Evolutionary conservation across 2,888 invertebrate genomes (phyloP).

Genomic region (Microplitis manilae): DNA sequence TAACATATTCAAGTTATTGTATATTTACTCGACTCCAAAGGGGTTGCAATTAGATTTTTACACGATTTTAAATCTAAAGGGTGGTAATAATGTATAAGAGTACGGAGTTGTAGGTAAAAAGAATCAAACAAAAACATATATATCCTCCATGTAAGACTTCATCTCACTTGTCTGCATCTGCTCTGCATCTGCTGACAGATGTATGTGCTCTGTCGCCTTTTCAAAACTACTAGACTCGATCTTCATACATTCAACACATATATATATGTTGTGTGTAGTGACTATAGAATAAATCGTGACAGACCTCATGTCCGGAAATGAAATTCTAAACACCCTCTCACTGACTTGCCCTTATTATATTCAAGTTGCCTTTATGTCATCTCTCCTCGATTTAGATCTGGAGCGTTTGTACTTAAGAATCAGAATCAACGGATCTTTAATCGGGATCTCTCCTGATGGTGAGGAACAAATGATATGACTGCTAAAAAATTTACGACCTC

Average conservation of each 20-base stretch:
- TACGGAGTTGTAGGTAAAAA: not conserved
- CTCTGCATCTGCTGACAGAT: conserved; percentile 68
- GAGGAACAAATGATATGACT: not conserved
- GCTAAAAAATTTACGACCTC: not conserved
- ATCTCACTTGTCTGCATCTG: conserved; percentile 58
- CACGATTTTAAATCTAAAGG: not conserved
- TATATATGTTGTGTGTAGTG: not conserved
- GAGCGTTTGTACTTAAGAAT: not conserved
- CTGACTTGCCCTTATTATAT: conserved; percentile 39
- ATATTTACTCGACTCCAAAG: not conserved
- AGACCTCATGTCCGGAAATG: conserved; percentile 64
- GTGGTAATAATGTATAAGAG: not conserved
- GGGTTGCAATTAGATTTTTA: not conserved
- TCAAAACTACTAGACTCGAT: conserved; percentile 1
- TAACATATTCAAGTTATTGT: conserved; percentile 1
- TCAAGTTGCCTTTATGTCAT: not conserved
- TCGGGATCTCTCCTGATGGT: not conserved
- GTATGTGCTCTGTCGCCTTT: conserved; percentile 44
- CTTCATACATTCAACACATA: conserved; percentile 8
- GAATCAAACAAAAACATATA: conserved; percentile 5
- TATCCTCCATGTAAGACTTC: conserved; percentile 14
- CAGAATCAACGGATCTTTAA: not conserved
- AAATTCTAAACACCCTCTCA: conserved; percentile 67
- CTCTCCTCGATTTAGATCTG: not conserved
- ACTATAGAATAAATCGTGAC: not conserved